phyloP scores from a whole-genome alignment of 2,888 invertebrate species.

The Coleophora flavipennella region DNA sequence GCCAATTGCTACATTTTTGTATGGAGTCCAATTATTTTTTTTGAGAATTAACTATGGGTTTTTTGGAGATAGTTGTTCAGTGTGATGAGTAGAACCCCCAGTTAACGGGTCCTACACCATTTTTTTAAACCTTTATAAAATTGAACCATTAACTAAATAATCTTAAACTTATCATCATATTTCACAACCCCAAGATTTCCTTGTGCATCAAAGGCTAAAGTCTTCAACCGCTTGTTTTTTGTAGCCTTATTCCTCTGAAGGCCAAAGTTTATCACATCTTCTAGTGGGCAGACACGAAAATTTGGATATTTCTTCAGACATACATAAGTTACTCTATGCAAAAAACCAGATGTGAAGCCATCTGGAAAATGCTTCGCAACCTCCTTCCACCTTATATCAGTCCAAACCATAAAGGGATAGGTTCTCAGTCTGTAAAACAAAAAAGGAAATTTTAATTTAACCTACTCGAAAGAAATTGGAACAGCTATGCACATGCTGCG shows the following conservation, averaged over 20 bases:
- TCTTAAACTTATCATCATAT: constrained; percentile 12
- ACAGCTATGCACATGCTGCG: no score
- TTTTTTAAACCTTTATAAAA: no score
- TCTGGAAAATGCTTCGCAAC: constrained; percentile 38
- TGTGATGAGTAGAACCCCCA: no score
- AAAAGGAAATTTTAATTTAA: constrained; percentile 1
- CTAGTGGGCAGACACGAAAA: constrained; percentile 29
- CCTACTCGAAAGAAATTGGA: no score
- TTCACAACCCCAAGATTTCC: constrained; percentile 26
- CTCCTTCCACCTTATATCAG: constrained; percentile 53
- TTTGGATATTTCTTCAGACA: constrained; percentile 18
- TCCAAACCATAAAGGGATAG: constrained; percentile 43
- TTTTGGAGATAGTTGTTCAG: no score
- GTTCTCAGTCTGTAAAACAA: constrained; percentile 33
- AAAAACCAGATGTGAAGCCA: constrained; percentile 40
- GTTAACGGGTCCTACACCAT: no score
- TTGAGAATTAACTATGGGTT: no score
- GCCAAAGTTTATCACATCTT: constrained; percentile 28
- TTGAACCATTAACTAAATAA: no score
- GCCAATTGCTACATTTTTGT: no score
- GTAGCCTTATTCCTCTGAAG: constrained; percentile 18
- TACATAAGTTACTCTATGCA: constrained; percentile 24
- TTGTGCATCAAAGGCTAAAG: constrained; percentile 31
- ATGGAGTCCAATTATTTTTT: no score
- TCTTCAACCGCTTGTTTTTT: constrained; percentile 35